Base-by-base conservation (phyloP, 2,113 vertebrate genomes). In the Empidonax alnorum region DNA sequence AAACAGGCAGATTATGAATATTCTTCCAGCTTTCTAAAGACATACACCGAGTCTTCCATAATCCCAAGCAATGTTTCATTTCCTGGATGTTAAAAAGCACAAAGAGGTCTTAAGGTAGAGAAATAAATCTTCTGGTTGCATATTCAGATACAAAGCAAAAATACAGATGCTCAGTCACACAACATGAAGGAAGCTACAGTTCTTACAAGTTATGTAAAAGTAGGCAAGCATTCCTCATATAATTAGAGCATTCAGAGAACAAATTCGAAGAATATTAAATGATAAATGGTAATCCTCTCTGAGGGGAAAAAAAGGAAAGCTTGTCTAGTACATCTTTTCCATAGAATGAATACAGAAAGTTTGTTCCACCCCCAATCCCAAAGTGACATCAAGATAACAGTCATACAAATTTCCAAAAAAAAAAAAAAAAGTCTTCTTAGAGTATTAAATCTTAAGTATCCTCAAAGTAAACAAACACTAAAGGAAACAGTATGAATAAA, bases 391-490 rank as follows among this genome's bases (percentile, higher is more conserved):
- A 65, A 75, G 50, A 66, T 62, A 72, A 6, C 80, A 83, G 28
- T 12, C 25, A 46, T 18, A 8, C 28, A 71, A 68, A 84, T 49
- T 79, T 80, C 11, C 11, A 49, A 52, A 52, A 44, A 85, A 44
- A 42, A 78, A 82, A 76, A 42, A 42, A 42, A 42, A 42, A 44
- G 20, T 23, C 61, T 72, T 61, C 76, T 84, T 56, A 72, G 9
- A 73, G 12, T 61, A 94, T 56, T 83, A 93, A 50, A 46, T 89
- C 44, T 95, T 61, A 93, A 95, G 55, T 69, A 82, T 30, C 18
- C 9, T 52, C 65, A 79, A 3, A 66, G 82, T 42, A 95, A 90
- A 81, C 20, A 19, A 93, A 58, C 50, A 81, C 27, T 67, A 74
- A 41, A 77, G n/a, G 67, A 46, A 91, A 77, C 8, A 41, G 22